phyloP scores from a whole-genome alignment of 2,888 invertebrate species.

The Spilosoma lubricipeda region DNA sequence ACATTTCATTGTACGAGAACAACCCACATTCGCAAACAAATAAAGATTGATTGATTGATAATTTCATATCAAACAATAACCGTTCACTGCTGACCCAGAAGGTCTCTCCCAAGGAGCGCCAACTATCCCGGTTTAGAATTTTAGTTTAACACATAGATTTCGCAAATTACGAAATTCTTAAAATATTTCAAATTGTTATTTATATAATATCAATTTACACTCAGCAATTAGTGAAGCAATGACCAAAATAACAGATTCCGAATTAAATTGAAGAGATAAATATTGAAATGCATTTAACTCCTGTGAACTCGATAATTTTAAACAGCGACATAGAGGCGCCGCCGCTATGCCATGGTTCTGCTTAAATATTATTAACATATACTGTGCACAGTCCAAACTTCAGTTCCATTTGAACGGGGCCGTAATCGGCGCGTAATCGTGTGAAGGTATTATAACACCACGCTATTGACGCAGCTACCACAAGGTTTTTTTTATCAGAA shows the following conservation, averaged over 20 bases:
- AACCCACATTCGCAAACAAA: no score
- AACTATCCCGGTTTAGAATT: no score
- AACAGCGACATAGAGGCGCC: slow-evolving; percentile 45
- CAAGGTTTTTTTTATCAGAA: slow-evolving; percentile 78
- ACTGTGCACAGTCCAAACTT: slow-evolving; percentile 43
- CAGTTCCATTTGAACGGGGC: slow-evolving; percentile 67
- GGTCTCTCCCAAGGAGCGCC: no score
- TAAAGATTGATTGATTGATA: no score
- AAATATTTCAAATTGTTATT: slow-evolving; percentile 30
- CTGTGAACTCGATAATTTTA: slow-evolving; percentile 37
- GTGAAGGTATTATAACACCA: slow-evolving; percentile 77
- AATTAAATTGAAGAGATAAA: slow-evolving; percentile 26
- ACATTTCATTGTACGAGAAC: no score
- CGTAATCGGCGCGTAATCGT: slow-evolving; percentile 74
- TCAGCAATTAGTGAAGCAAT: background rate
- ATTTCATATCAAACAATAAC: no score
- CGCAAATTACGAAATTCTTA: slow-evolving; percentile 29
- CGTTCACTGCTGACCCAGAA: no score
- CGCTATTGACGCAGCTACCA: slow-evolving; percentile 73
- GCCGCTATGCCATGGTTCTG: slow-evolving; percentile 27
- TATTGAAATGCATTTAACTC: slow-evolving; percentile 32
- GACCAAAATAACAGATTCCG: slow-evolving; percentile 12
- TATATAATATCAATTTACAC: slow-evolving; percentile 8
- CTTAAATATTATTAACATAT: slow-evolving; percentile 40
- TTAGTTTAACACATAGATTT: background rate